Conservation (phyloP, 30 jellyfish, hydroid and myxozoan species). For the Chrysaora quinquecirrha region DNA sequence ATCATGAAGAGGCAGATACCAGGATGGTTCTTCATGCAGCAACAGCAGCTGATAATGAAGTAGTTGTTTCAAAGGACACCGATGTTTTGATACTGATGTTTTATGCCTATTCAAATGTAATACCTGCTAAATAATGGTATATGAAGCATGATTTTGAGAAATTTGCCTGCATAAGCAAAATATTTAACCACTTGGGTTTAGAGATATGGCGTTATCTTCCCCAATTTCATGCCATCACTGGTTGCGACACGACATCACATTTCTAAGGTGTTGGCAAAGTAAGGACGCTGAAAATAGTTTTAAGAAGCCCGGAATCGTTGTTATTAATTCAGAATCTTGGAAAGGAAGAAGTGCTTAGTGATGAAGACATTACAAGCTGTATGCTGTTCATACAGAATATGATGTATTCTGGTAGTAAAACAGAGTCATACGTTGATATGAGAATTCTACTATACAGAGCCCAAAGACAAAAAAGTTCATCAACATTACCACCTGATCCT, state of each 20-base stretch:
- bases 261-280: slow-evolving; percentile 1
- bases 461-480: background rate
- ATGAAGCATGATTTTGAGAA: background rate
- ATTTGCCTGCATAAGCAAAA: slow-evolving; percentile 6
- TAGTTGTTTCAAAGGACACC: background rate
- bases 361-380: slow-evolving; percentile 6
- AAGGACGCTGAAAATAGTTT: background rate
- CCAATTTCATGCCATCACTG: slow-evolving; percentile 3
- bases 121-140: background rate
- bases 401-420: background rate
- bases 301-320: background rate
- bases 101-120: background rate
- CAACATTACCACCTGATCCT: slow-evolving; percentile 1
- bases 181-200: background rate
- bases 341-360: slow-evolving; percentile 2
- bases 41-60: background rate
- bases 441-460: background rate
- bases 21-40: slow-evolving; percentile 16
- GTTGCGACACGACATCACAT: background rate
- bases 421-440: slow-evolving; percentile 2
- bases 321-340: background rate
- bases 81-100: background rate
- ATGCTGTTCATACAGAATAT: background rate
- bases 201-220: background rate
- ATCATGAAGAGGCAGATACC: slow-evolving; percentile 22